Base-by-base conservation (phyloP, 2,797 vertebrate species). In the Thamnophis elegans region DNA sequence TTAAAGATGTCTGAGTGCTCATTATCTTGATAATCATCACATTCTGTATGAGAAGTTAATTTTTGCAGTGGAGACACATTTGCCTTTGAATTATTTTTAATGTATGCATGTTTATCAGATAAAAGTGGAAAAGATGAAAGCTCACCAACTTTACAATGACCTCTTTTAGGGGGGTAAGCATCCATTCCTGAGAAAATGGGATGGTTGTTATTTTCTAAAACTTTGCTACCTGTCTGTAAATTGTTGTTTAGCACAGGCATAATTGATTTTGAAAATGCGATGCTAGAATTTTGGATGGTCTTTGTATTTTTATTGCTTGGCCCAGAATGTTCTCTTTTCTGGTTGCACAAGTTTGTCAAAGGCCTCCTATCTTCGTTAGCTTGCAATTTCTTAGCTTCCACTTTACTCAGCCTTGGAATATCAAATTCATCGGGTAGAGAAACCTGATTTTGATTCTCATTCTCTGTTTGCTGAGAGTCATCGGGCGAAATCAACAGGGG, bases 1-100 rank as follows among this genome's bases (percentile, higher is more conserved):
- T 95, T 98, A 54, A 97, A 94, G 90, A 95, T 92, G 10, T 94
- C 89, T 42, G 96, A 94, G 9, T 93, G 95, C 92, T 95, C 94
- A 65, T 93, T 68, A 28, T 94, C 96, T 88, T 96, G 94, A 73
- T 12, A 82, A 22, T 51, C 93, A 68, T 90, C 93, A 93, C 91
- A 89, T 78, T 85, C 94, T 47, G 28, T 54, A 68, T 93, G 86
- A 16, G 95, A 92, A 92, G 87, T 36, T n/a, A 92, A 20, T 62
- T 91, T 94, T 90, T 94, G 96, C 86, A 93, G 95, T 73, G 91
- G 94, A 92, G 32, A 82, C 8, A 55, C 3, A 0, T 78, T 94
- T 93, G 93, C 82, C 91, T 90, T 93, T 26, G 94, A 93, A 91
- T 62, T 85, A 82, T 90, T 96, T 54, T 51, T 32, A 14, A 87